phyloP scores from a whole-genome alignment of 2,888 invertebrate species.

The Bruchidius siliquastri region DNA sequence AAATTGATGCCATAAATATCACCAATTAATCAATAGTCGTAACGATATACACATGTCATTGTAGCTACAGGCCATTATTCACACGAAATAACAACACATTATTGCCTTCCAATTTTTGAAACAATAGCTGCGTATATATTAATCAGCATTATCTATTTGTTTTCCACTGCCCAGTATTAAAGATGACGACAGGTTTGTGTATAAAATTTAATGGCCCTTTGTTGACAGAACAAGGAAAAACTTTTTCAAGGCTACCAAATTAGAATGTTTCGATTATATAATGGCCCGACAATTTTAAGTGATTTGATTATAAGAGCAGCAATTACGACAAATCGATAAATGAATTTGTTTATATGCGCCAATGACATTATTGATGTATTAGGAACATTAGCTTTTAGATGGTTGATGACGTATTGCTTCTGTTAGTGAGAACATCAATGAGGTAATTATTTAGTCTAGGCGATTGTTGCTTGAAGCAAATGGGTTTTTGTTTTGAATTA shows the following conservation, averaged over 20 bases:
- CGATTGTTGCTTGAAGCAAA: no score
- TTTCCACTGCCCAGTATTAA: not conserved
- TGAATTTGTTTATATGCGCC: not conserved
- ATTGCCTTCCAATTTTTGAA: not conserved
- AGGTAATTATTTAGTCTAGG: not conserved
- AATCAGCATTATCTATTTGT: not conserved
- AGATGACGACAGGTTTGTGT: not conserved
- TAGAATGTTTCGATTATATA: not conserved
- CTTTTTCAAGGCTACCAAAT: not conserved
- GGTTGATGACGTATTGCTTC: not conserved
- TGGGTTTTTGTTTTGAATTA: no score
- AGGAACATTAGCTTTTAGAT: not conserved
- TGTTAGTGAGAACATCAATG: not conserved
- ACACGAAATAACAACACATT: not conserved
- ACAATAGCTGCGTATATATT: not conserved
- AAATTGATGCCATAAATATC: not conserved
- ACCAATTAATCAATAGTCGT: not conserved
- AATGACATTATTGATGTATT: not conserved
- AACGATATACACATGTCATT: not conserved
- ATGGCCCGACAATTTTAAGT: not conserved
- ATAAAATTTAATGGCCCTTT: not conserved
- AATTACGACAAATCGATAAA: not conserved
- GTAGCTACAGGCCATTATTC: not conserved
- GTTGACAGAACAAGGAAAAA: not conserved
- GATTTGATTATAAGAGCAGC: not conserved